Base-by-base conservation (phyloP, 2,113 vertebrate species). In the Sclerurus mexicanus region DNA sequence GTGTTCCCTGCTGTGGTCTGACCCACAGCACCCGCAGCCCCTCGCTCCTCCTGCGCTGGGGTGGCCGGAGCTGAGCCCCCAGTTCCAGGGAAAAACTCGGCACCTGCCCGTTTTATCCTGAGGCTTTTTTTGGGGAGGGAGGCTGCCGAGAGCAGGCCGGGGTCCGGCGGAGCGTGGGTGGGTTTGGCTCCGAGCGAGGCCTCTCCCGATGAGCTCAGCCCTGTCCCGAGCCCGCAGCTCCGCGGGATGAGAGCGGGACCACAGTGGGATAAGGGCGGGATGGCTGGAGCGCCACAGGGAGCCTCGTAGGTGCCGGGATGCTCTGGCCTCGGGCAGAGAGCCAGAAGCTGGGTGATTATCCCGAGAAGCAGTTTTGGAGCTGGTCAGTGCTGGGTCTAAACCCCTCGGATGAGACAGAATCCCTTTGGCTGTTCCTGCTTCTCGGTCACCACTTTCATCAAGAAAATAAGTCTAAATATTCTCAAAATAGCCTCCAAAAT, bases 141-240 rank as follows among this genome's bases (percentile, higher is more conserved):
- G 31, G 50, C 28, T 25, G 60, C 2, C 0, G 12, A 40, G 68
- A 74, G 75, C 47, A 11, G 75, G 53, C 20, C 11, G 27, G 9
- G 17, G 71, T 58, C 28, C 1, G 1, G 62, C 78, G 50, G 50
- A 2, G 4, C 3, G n/a, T 12, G 91, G 79, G 64, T 77, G 85
- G 79, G 59, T 81, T 77, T 39, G 91, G 84, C 84, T 12, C 0
- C 6, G 4, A 35, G 46, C 1, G 37, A 44, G 58, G 42, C 88
- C 84, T 62, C 91, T 85, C 74, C 37, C 11, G 19, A 49, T 68
- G 85, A 85, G 88, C 85, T 82, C 68, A 93, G 80, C 88, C 60
- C 24, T 0, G 8, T 50, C 77, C 71, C 27, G 14, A 83, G 49
- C 49, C 77, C 4, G 5, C 6, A 19, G 78, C 66, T 90, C 44